A percentile compares a stretch with the other conserved stretches of the same genome.
These are phyloP conservation scores for Portevinia maculata DNA, from an alignment of 2,888 invertebrate genomes.

Conservation along the genomic window DNA sequence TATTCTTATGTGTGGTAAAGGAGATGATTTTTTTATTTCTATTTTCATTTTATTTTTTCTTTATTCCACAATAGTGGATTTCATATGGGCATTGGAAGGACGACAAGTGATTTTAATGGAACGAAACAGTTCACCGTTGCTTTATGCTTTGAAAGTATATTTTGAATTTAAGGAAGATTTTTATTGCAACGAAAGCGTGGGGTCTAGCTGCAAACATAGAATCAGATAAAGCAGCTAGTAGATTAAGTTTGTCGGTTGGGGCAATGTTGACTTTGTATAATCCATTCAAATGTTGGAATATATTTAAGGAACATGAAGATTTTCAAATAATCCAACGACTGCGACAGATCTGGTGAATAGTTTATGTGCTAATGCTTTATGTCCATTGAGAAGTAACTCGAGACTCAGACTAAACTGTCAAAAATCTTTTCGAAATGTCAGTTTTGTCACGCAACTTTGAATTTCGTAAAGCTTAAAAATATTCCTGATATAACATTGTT, in stretches of 20 bases:
- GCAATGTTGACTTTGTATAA: no score
- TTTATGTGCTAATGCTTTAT: no score
- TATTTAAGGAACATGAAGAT: not conserved
- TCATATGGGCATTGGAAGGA: conserved; percentile 11
- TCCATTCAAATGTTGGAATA: not conserved
- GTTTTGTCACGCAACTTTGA: no score
- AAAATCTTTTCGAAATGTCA: no score
- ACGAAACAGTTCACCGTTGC: conserved; percentile 19
- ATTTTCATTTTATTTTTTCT: conserved; percentile 13
- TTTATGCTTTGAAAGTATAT: conserved; percentile 14
- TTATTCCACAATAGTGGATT: conserved; percentile 39
- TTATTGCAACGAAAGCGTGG: not conserved
- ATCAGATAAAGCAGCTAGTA: conserved; percentile 24
- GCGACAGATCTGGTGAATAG: no score
- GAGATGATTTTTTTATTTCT: not conserved
- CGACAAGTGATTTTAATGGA: conserved; percentile 60
- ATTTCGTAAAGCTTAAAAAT: no score
- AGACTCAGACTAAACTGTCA: no score
- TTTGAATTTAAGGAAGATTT: conserved; percentile 35
- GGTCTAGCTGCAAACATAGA: not conserved
- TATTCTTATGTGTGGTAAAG: conserved; percentile 7
- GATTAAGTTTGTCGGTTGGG: conserved; percentile 14
- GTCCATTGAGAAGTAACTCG: no score
- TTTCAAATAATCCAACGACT: no score
- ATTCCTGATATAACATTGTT: no score